These are phyloP conservation scores for Girardinichthys multiradiatus DNA, from an alignment of 2,113 vertebrate species.

Conservation along the genomic window DNA sequence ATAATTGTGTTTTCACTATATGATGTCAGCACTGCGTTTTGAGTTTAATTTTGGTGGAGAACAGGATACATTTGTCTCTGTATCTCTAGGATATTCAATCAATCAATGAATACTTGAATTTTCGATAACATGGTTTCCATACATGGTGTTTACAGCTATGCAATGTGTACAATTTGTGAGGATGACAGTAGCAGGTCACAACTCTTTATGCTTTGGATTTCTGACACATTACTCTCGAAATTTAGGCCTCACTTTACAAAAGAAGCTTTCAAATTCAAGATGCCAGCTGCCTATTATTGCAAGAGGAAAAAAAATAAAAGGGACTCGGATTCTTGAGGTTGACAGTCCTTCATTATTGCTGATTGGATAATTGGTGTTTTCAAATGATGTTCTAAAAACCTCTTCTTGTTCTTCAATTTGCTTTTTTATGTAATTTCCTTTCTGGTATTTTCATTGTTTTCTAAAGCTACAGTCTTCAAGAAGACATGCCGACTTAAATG, in stretches of 20 bases:
- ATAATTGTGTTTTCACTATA: slow-evolving; percentile 27
- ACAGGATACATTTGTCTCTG: neutral
- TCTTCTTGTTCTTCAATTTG: neutral
- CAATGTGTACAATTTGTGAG: too few relatives aligned
- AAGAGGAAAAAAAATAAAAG: neutral
- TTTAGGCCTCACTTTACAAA: neutral
- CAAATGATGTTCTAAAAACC: neutral
- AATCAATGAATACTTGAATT: too few relatives aligned
- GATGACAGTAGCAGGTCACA: too few relatives aligned
- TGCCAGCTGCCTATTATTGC: neutral
- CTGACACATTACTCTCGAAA: neutral
- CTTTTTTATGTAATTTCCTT: neutral
- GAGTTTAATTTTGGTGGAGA: slow-evolving; percentile 17
- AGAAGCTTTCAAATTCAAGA: too few relatives aligned
- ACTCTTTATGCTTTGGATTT: neutral
- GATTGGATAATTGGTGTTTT: neutral
- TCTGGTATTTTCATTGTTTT: neutral
- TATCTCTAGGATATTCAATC: neutral
- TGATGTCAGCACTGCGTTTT: slow-evolving; percentile 14
- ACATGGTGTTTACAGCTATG: too few relatives aligned
- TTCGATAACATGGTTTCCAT: too few relatives aligned
- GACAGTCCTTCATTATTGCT: neutral
- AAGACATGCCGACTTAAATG: neutral
- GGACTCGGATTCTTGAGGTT: neutral
- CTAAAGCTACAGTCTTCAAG: neutral